Conservation (phyloP, 1,140 invertebrate genomes). For the Hycleus phaleratus region DNA sequence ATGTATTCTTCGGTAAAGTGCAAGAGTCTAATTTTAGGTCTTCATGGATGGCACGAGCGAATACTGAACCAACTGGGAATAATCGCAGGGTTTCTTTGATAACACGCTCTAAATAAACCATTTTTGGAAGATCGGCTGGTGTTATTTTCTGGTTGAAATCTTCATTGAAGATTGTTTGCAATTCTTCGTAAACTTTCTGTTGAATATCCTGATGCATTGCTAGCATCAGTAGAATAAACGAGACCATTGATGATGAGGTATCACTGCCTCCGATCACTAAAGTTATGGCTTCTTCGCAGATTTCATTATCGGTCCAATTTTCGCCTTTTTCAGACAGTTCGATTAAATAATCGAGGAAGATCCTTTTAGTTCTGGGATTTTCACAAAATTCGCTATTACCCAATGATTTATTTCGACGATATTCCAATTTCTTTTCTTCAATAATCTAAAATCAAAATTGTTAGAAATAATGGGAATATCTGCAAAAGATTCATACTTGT, state of each 20-base stretch:
- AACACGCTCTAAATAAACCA: constrained; percentile 55
- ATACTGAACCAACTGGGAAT: constrained; percentile 54
- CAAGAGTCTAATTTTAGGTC: constrained; percentile 30
- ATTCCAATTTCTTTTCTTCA: background rate
- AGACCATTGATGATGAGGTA: constrained; percentile 20
- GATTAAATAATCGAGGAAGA: constrained; percentile 24
- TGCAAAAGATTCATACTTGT: too few species aligned
- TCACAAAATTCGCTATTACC: too few species aligned
- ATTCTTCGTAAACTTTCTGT: constrained; percentile 50
- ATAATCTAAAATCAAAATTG: too few species aligned
- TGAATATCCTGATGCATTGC: constrained; percentile 39
- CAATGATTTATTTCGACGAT: too few species aligned
- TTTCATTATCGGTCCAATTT: background rate
- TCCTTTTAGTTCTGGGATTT: constrained; percentile 2
- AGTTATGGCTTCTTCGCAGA: background rate
- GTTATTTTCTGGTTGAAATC: constrained; percentile 36
- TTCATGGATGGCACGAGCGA: constrained; percentile 43
- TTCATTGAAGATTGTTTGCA: constrained; percentile 44
- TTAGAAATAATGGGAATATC: too few species aligned
- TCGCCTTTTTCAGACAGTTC: constrained; percentile 27
- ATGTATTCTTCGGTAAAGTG: constrained; percentile 8
- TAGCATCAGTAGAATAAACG: constrained; percentile 24
- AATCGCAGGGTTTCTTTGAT: constrained; percentile 57
- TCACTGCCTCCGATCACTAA: constrained; percentile 13
- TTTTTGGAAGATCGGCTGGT: constrained; percentile 47